Evolutionary conservation across 2,888 invertebrate genomes (phyloP), one percentile per base, ranked within the genome.

Genomic region (Bellardia pandia): DNA sequence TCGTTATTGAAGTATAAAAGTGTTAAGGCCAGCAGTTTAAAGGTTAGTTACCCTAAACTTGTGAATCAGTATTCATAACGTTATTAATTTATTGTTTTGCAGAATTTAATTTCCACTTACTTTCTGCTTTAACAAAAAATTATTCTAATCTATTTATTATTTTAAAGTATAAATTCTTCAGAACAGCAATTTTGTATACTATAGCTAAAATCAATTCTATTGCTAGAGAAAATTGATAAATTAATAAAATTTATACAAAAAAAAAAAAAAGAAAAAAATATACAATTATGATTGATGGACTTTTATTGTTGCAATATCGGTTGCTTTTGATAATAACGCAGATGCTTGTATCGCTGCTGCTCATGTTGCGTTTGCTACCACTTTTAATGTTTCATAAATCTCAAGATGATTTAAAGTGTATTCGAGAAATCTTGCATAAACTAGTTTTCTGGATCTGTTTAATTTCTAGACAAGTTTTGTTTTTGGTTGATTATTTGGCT

Each of bases 351-450:
- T 13, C 30, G 60, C 13, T 51, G 13, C 60, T 53, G 45, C 9
- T 30, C 42, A 23, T 45, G 48, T 71, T 23, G 42, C 48, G 53
- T 45, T 40, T 33, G 53, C 53, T 33, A n/a, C 6, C 51, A 45
- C 48, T 48, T 72, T 45, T 45, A 75, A 64, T 37, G 53, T 81
- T 81, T 74, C 64, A 68, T 30, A 76, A 81, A 74, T 68, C 60
- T 81, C 77, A 81, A 86, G 53, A 74, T 62, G 64, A 23, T 78
- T 68, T 74, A 37, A 78, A 82, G 78, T 69, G 60, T 74, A 64
- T 80, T 80, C 51, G 23, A 62, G 48, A 81, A 80, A 40, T 85
- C n/a, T 75, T 60, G 62, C 66, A 56, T 40, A 69, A 62, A 79
- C 37, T 45, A 48, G 51, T 78, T 85, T 79, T n/a, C 68, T 60